Evolutionary conservation across 2,113 vertebrate species (phyloP).

Genomic region (Gobius niger): DNA sequence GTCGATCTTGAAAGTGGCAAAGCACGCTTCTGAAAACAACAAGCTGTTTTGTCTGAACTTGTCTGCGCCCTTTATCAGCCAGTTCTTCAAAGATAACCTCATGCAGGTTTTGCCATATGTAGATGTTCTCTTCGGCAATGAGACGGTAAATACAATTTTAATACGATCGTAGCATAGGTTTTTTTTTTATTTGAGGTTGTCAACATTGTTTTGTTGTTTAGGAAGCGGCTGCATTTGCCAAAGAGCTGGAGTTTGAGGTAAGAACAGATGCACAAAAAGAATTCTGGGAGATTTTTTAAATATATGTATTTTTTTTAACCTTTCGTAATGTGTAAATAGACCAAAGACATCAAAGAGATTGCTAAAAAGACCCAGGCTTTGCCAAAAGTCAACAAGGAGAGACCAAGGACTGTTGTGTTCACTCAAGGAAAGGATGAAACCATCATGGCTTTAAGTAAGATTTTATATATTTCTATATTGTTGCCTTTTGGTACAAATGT

Average conservation of each 20-base stretch:
- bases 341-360: constrained; percentile 92
- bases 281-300: background rate
- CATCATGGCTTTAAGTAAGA: constrained; percentile 82
- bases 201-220: constrained; percentile 71
- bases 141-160: constrained; percentile 79
- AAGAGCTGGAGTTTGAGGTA: constrained; percentile 94
- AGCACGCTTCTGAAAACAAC: constrained; percentile 88
- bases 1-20: constrained; percentile 92
- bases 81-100: constrained; percentile 92
- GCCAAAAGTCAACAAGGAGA: constrained; percentile 88
- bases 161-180: background rate
- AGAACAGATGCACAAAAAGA: constrained; percentile 60
- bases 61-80: constrained; percentile 95
- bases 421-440: constrained; percentile 93
- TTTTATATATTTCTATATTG: background rate
- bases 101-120: constrained; percentile 95
- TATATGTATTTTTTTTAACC: no score
- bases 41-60: constrained; percentile 94
- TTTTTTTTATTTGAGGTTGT: background rate
- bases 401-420: constrained; percentile 87
- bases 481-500: background rate
- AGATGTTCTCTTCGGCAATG: constrained; percentile 95
- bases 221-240: constrained; percentile 92
- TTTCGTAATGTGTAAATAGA: constrained; percentile 66
- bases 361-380: constrained; percentile 87